phyloP scores from a whole-genome alignment of 1,140 invertebrate species.

The Onthophagus taurus region DNA sequence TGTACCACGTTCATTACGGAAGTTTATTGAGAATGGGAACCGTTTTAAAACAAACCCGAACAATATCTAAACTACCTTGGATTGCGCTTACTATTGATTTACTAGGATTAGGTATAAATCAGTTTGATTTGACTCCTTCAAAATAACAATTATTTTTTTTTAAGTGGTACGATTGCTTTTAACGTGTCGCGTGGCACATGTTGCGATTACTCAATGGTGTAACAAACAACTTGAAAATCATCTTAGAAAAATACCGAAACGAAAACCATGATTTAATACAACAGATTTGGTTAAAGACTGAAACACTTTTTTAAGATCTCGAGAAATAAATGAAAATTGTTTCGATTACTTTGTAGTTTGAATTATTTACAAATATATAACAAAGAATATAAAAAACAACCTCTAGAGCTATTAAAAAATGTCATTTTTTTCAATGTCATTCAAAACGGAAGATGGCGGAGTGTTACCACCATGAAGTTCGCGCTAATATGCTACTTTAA shows the following conservation, averaged over 20 bases:
- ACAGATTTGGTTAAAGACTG: too few relatives aligned
- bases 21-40: constrained; percentile 10
- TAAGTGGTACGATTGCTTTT: constrained; percentile 1
- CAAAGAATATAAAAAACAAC: too few relatives aligned
- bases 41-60: constrained; percentile 6
- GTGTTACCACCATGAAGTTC: too few relatives aligned
- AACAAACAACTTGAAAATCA: constrained; percentile 8
- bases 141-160: constrained; percentile 1
- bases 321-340: too few relatives aligned
- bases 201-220: constrained; percentile 10
- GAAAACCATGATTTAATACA: background rate
- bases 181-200: constrained; percentile 7
- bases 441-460: too few relatives aligned
- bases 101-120: constrained; percentile 10
- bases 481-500: too few relatives aligned
- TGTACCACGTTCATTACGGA: constrained; percentile 13
- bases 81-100: constrained; percentile 8
- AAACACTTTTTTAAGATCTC: too few relatives aligned
- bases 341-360: too few relatives aligned
- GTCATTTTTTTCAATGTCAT: too few relatives aligned
- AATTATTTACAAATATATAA: too few relatives aligned
- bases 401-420: too few relatives aligned
- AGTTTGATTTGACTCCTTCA: background rate
- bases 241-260: constrained; percentile 7
- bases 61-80: constrained; percentile 12